Evolutionary conservation across 2,113 vertebrate species (phyloP).

Genomic region (Pungitius pungitius): DNA sequence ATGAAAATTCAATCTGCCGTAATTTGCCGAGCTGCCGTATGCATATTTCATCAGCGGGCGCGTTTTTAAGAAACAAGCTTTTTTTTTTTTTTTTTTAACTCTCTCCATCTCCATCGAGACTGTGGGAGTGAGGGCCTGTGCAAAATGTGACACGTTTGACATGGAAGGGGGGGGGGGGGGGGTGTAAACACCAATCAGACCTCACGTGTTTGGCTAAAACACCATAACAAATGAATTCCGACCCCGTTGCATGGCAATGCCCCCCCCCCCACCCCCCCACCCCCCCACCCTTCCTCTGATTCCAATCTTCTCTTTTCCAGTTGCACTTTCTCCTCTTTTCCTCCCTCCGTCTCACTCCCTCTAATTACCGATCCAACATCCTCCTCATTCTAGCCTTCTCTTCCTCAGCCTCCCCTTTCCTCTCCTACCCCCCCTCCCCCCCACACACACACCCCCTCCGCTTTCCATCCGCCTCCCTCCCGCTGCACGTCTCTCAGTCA

Average conservation of each 20-base stretch:
- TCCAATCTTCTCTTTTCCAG: conserved; percentile 43
- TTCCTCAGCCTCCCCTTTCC: conserved; percentile 31
- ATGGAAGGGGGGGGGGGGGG: conserved; percentile 26
- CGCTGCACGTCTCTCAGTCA: conserved; percentile 58
- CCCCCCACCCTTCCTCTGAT: conserved; percentile 2
- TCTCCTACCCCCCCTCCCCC: conserved; percentile 3
- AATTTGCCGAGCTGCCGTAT: conserved; percentile 76
- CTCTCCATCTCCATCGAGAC: conserved; percentile 65
- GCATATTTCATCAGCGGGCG: conserved; percentile 76
- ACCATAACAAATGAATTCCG: conserved; percentile 35
- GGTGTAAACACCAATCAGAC: conserved; percentile 66
- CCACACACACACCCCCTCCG: conserved; percentile 16
- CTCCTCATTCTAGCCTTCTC: conserved; percentile 56
- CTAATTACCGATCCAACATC: conserved; percentile 71
- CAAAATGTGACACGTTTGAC: conserved; percentile 60
- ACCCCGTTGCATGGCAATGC: conserved; percentile 31
- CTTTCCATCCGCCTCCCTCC: conserved; percentile 62
- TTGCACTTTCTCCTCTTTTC: conserved; percentile 55
- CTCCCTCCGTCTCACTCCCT: conserved; percentile 54
- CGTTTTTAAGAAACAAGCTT: conserved; percentile 70
- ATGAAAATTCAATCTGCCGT: conserved; percentile 79
- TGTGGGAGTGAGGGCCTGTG: conserved; percentile 57
- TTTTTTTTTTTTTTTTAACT: conserved; percentile 14
- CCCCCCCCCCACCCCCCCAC: not conserved
- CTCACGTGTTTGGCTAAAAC: conserved; percentile 53